Percentiles rank a stretch among this genome's conserved stretches.
Conservation (phyloP, 2,888 invertebrate genomes). For the Eristalinus aeneus region DNA sequence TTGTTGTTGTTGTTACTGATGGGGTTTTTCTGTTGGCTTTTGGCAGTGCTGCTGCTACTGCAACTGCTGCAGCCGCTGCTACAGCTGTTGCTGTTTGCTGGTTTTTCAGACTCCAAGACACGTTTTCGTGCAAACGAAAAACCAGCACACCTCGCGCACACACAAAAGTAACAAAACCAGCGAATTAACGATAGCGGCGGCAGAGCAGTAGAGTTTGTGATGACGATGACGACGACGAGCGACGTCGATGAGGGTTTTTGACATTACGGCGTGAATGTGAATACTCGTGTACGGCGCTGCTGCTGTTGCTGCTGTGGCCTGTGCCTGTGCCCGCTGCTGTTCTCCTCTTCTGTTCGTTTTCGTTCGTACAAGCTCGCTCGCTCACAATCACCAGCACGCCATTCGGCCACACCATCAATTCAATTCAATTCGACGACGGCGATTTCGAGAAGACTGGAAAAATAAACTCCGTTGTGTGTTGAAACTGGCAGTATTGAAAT, state of each 20-base stretch:
- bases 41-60: neutral
- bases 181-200: conserved; percentile 83
- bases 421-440: conserved; percentile 61
- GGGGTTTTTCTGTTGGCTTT: conserved; percentile 28
- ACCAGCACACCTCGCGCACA: conserved; percentile 50
- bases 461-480: conserved; percentile 46
- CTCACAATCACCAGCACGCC: conserved; percentile 61
- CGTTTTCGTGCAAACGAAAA: conserved; percentile 69
- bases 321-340: conserved; percentile 31
- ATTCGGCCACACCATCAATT: conserved; percentile 49
- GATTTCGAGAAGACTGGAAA: conserved; percentile 60
- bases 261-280: conserved; percentile 61
- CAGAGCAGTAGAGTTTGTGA: conserved; percentile 25
- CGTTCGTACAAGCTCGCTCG: conserved; percentile 61
- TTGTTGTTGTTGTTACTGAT: conserved; percentile 2
- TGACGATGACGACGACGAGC: conserved; percentile 36
- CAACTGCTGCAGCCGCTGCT: neutral
- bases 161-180: conserved; percentile 21
- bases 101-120: conserved; percentile 66
- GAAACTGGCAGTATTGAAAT: conserved; percentile 77
- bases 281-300: conserved; percentile 51
- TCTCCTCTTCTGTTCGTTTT: conserved; percentile 33
- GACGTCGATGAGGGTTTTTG: conserved; percentile 66
- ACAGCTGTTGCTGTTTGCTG: conserved; percentile 41
- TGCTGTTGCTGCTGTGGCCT: neutral